Base-by-base conservation (phyloP, 2,113 vertebrate species). In the Caranx ignobilis region DNA sequence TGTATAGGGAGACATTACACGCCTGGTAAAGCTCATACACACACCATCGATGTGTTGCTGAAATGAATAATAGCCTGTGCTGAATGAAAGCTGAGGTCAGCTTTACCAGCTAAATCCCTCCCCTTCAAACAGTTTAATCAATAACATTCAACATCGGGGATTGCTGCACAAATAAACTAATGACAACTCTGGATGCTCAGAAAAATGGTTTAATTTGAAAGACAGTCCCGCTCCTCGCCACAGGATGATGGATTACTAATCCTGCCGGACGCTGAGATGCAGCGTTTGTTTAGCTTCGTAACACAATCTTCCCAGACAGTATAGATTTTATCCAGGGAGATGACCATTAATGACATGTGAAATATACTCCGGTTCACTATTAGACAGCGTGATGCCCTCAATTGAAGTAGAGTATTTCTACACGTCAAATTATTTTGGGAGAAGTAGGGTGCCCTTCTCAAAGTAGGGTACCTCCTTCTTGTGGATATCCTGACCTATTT, bases 401-500 rank as follows among this genome's bases (percentile, higher is more conserved):
- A 83, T 87, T 83, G 67, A 82, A 75, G 45, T 72, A 47, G 47
- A 67, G 43, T 11, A 55, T 79, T 86, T 54, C 41, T 75, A 31
- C 47, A 37, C 65, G 37, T 80, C 18, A 50, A 50, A 87, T 83
- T 91, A 91, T 89, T 87, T 83, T 75, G 48, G 82, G 79, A 87
- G 71, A 91, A 81, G 67, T 77, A 83, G 87, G 79, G 72, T 88
- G 84, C 72, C 89, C 82, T 84, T 87, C 60, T 87, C 57, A 81
- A 88, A 86, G 71, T 82, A 90, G 84, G 84, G 75, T 85, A 82
- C 68, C 59, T 88, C 67, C 63, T 71, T 89, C 68, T 73, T 79
- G 81, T 88, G 86, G 82, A 65, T 85, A 83, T 83, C 84, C 79
- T 91, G 91, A 87, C 90, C 90, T 69, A 88, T 82, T 91, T 91